phyloP scores from a whole-genome alignment of 2,888 invertebrate species.

The Drosophila hamatofila region DNA sequence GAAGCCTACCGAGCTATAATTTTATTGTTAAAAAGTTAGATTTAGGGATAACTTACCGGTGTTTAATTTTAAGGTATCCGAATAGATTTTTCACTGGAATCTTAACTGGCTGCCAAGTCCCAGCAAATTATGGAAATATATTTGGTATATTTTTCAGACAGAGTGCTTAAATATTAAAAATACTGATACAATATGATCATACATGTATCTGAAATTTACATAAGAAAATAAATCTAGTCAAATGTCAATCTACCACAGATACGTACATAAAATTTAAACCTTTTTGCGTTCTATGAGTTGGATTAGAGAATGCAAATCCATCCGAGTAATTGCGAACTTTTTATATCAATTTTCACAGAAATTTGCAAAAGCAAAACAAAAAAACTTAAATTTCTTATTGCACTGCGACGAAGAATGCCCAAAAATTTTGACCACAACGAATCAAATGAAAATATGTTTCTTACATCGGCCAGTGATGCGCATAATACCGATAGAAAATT shows the following conservation, averaged over 20 bases:
- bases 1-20: background rate
- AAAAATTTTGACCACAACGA: constrained; percentile 69
- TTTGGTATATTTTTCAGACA: background rate
- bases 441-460: constrained; percentile 17
- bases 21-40: background rate
- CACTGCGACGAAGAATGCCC: constrained; percentile 52
- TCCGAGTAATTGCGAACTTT: constrained; percentile 6
- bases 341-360: constrained; percentile 24
- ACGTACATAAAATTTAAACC: constrained; percentile 16
- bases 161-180: constrained; percentile 5
- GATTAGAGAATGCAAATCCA: constrained; percentile 11
- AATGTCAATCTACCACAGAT: background rate
- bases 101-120: background rate
- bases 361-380: constrained; percentile 40
- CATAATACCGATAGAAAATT: background rate
- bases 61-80: background rate
- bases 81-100: background rate
- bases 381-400: constrained; percentile 60
- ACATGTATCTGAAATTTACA: constrained; percentile 5
- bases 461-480: constrained; percentile 7
- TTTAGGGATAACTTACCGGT: constrained; percentile 29
- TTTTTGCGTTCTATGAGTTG: constrained; percentile 1
- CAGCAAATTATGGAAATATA: background rate
- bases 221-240: background rate
- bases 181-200: background rate